These are phyloP conservation scores for Orchesella cincta DNA, from an alignment of 1,140 invertebrate genomes.

Conservation along the genomic window DNA sequence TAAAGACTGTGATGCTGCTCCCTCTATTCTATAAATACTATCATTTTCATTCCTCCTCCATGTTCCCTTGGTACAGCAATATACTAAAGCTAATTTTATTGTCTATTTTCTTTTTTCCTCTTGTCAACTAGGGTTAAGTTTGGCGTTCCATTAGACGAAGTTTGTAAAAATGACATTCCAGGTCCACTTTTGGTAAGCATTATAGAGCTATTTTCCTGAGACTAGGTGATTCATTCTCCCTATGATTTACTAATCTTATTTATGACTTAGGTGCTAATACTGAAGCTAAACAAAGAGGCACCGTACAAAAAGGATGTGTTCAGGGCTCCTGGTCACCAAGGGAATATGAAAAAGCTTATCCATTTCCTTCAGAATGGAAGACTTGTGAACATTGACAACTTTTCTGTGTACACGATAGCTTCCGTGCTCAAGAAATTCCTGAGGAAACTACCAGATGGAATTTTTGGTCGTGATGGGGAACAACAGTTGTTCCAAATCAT, in stretches of 20 bases:
- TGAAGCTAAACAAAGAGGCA: constrained; percentile 93
- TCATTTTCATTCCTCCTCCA: background rate
- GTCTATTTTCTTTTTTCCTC: constrained; percentile 33
- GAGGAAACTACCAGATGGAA: constrained; percentile 93
- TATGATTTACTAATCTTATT: constrained; percentile 43
- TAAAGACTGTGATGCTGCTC: constrained; percentile 58
- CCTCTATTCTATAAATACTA: constrained; percentile 21
- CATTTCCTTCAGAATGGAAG: constrained; percentile 92
- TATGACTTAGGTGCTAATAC: constrained; percentile 80
- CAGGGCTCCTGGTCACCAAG: constrained; percentile 89
- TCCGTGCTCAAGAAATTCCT: constrained; percentile 97
- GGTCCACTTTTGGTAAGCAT: constrained; percentile 78
- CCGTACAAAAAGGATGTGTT: constrained; percentile 90
- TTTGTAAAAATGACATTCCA: constrained; percentile 90
- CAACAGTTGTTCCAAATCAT: constrained; percentile 86
- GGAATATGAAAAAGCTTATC: constrained; percentile 93
- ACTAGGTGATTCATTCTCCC: background rate
- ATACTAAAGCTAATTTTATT: too few relatives aligned
- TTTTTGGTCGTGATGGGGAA: constrained; percentile 89
- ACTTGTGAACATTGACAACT: constrained; percentile 95
- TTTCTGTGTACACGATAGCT: constrained; percentile 96
- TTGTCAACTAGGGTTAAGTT: constrained; percentile 77
- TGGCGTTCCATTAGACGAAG: constrained; percentile 82
- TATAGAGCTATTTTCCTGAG: background rate
- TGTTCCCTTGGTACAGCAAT: too few relatives aligned